Base-by-base conservation (phyloP, 30 jellyfish, hydroid and myxozoan genomes). In the Mastigias papua region DNA sequence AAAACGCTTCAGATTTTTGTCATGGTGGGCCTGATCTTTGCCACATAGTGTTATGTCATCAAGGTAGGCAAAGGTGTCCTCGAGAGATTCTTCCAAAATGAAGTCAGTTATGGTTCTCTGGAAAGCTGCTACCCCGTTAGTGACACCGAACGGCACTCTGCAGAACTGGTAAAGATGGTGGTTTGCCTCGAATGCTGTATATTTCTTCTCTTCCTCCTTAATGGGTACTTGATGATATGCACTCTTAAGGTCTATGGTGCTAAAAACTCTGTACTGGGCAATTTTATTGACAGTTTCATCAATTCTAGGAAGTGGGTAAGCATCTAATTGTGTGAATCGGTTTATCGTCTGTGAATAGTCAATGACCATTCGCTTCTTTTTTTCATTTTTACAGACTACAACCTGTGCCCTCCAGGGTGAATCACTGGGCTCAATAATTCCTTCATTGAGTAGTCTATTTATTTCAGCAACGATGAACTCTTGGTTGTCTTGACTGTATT, bases 391-490 rank as follows among this genome's bases (percentile, higher is more conserved):
- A 19, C 11, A 35, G n/a, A n/a, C n/a, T 4, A 63, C 84, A 25
- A 63, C 73, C 62, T 81, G 91, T 3, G 97, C 97, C 63, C 97
- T 71, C 97, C 96, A 90, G 9, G 96, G 97, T 19, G 95, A 90
- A 17, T 60, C 57, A 58, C 92, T 49, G 33, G 97, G 96, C 72
- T 83, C 92, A 11, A 90, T 90, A 34, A 90, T 90, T 20, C 97
- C 97, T 58, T 54, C 92, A 3, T 51, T 28, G 23, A 60, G 82
- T 50, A 91, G 51, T 29, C 97, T 32, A 8, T 68, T 30, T 51
- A 51, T 71, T 34, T 91, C 98, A 4, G 58, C 88, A 3, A 11
- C 74, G 71, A 84, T 90, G 76, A 90, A 90, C 67, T 64, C 28
- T 63, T 35, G 85, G 66, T 90, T 93, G 11, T 69, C 92, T 30